A percentile compares a stretch with the other conserved stretches of the same genome.
Conservation (phyloP, 1,140 invertebrate species). For the Brachystomella parvula region DNA sequence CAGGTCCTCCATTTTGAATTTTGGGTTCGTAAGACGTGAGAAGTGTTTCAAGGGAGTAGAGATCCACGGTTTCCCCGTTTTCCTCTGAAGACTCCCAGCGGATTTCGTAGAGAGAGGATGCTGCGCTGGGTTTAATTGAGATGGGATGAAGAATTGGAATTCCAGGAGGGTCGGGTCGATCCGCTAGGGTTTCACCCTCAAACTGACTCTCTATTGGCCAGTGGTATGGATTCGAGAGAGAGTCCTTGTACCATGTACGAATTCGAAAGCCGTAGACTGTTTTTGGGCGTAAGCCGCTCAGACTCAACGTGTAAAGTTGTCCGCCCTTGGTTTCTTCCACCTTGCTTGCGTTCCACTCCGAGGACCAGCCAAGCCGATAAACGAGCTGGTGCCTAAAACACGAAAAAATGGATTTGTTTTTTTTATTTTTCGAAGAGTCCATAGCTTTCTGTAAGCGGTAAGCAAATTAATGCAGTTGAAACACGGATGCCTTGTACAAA, state of each 20-base stretch:
- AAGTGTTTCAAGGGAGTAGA: conserved; percentile 52
- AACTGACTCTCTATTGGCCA: conserved; percentile 62
- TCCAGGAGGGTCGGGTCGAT: conserved; percentile 58
- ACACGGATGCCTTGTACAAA: too few species aligned
- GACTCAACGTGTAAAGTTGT: conserved; percentile 26
- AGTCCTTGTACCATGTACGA: conserved; percentile 53
- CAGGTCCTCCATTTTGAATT: conserved; percentile 17
- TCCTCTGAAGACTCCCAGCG: conserved; percentile 60
- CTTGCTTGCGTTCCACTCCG: conserved; percentile 25
- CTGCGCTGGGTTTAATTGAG: too few species aligned
- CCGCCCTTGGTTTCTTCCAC: conserved; percentile 26
- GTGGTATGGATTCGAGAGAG: conserved; percentile 50
- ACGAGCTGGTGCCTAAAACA: conserved; percentile 29
- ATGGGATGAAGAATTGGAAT: conserved; percentile 54
- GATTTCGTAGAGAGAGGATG: conserved; percentile 59
- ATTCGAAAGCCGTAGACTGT: conserved; percentile 66
- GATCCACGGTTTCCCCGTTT: conserved; percentile 55
- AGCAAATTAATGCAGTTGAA: too few species aligned
- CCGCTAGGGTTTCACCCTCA: conserved; percentile 53
- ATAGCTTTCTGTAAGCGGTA: too few species aligned
- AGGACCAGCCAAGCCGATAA: conserved; percentile 18
- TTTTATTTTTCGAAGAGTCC: not conserved
- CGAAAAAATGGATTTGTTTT: conserved; percentile 15
- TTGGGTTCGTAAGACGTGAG: too few species aligned
- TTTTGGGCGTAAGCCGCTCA: conserved; percentile 54